Percentiles rank a stretch among this genome's conserved stretches.
These are phyloP conservation scores for Cranoglanis bouderius DNA, from an alignment of 2,113 vertebrate genomes.

Conservation along the genomic window DNA sequence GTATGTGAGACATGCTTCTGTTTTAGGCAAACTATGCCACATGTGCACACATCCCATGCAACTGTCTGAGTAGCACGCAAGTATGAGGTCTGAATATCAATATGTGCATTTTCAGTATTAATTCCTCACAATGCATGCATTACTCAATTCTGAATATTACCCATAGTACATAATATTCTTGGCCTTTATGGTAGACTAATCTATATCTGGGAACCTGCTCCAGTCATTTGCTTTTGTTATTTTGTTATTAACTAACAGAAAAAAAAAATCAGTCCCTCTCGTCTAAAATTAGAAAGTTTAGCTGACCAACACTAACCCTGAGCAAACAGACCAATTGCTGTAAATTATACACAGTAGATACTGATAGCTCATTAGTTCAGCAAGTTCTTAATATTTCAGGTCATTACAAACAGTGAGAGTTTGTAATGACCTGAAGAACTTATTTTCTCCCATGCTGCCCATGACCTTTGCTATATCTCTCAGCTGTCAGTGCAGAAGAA, in stretches of 20 bases:
- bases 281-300: not conserved
- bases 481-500: conserved; percentile 18
- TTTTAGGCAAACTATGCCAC: not conserved
- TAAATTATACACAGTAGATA: conserved; percentile 9
- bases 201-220: not conserved
- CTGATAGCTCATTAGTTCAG: conserved; percentile 18
- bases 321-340: not conserved
- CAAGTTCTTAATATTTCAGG: not conserved
- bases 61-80: not conserved
- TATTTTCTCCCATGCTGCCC: not conserved
- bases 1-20: not conserved
- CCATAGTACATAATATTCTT: not conserved
- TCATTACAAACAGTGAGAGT: not conserved
- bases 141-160: not conserved
- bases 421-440: not conserved
- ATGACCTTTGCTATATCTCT: conserved; percentile 29
- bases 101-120: not conserved
- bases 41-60: not conserved
- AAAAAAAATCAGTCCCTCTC: not conserved
- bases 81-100: not conserved
- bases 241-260: not conserved
- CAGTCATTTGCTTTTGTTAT: not conserved
- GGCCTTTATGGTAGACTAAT: not conserved
- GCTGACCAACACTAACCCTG: not conserved
- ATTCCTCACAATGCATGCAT: not conserved